These are phyloP conservation scores for Oscheius sp. DNA, from an alignment of 2,888 invertebrate species.

Conservation along the genomic window DNA sequence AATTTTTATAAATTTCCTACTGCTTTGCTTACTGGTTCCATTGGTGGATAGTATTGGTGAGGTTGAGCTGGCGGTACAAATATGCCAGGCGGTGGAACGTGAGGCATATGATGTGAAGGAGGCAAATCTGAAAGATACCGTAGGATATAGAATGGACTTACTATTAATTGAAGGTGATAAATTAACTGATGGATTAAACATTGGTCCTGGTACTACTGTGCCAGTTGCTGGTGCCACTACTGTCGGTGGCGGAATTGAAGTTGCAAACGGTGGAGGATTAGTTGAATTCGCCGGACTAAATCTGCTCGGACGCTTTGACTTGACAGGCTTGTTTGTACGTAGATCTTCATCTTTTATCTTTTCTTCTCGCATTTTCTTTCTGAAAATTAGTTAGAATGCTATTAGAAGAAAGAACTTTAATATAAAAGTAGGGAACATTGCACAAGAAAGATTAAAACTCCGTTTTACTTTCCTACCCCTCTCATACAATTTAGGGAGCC, in stretches of 20 bases:
- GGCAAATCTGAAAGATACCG: neutral
- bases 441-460: too few species aligned
- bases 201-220: too few species aligned
- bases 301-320: neutral
- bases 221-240: neutral
- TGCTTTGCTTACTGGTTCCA: conserved; percentile 6
- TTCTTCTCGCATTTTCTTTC: neutral
- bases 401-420: neutral
- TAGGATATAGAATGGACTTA: conserved; percentile 22
- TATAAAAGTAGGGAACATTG: too few species aligned
- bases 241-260: conserved; percentile 13
- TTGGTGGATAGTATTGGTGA: conserved; percentile 16
- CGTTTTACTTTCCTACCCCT: too few species aligned
- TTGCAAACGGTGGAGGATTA: neutral
- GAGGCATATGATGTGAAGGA: conserved; percentile 1
- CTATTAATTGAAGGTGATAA: conserved; percentile 37
- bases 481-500: too few species aligned
- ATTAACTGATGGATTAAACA: too few species aligned
- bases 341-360: neutral
- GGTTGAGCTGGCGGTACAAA: conserved; percentile 7
- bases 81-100: conserved; percentile 20
- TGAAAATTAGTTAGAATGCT: too few species aligned
- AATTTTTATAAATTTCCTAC: neutral
- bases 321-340: neutral
- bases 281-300: neutral